Base-by-base conservation (phyloP, 2,888 invertebrate species). In the Drosophila suboccidentalis region DNA sequence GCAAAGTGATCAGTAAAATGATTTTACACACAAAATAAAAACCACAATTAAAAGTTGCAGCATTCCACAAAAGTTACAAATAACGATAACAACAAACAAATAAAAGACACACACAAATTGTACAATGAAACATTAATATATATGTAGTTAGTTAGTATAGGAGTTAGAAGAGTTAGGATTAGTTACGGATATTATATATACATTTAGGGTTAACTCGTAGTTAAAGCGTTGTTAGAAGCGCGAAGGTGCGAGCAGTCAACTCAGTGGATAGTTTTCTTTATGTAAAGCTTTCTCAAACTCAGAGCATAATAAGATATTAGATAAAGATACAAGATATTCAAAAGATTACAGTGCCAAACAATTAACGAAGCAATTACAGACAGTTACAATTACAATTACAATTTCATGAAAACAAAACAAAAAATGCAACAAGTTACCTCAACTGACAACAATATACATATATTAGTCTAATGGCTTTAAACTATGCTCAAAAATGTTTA, bases 351-450 rank as follows among this genome's bases (percentile, higher is more conserved):
- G 59, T 78, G 70, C 75, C 80, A 75, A 67, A 80, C 72, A 57
- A 77, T 57, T 53, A 72, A 34, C 57, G 47, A 29, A 54, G 22
- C 47, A 71, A 32, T 63, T 49, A 61, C 46, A 59, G 29, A 72
- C 65, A 67, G 38, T 62, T 29, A 63, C 59, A 57, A 44, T 38
- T 51, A 71, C 60, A 58, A 39, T 41, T 47, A 72, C 51, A 64
- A 51, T 60, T 65, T 57, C 38, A 69, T 57, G 36, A 19, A 41
- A 44, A 44, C 36, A 13, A 49, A 51, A 34, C 53, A 41, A 36
- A 54, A 54, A 43, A 47, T 38, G 36, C 86, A 90, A 90, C 91
- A 87, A 83, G 82, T 90, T 91, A 91, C 91, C 91, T 91, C 91
- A 91, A 86, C 78, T 81, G 72, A 83, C 64, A 80, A 70, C 59